A percentile compares a stretch with the other conserved stretches of the same genome.
Conservation (phyloP, 2,113 vertebrate genomes). For the Globicephala melas region DNA sequence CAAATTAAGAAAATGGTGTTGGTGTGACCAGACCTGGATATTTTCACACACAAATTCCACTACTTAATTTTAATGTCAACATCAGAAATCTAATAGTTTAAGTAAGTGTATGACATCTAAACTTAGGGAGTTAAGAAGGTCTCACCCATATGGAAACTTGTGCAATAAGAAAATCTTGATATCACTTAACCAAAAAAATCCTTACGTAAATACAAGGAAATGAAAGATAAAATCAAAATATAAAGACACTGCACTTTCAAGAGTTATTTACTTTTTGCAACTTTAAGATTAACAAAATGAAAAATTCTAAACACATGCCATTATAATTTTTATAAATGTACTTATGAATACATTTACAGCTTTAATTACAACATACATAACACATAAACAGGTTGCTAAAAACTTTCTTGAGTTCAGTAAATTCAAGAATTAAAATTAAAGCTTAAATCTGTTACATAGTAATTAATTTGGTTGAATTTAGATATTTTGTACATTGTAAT, state of each 20-base stretch:
- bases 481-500: constrained; percentile 41
- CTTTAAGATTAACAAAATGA: constrained; percentile 47
- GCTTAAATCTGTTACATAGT: constrained; percentile 52
- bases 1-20: background rate
- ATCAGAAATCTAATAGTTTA: background rate
- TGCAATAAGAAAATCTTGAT: background rate
- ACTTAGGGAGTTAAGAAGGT: background rate
- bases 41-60: background rate
- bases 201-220: background rate
- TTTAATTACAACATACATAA: constrained; percentile 70
- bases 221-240: background rate
- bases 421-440: constrained; percentile 73
- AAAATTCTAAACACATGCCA: constrained; percentile 40
- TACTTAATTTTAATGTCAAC: background rate
- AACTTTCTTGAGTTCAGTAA: constrained; percentile 64
- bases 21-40: background rate
- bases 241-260: background rate
- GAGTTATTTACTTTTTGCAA: constrained; percentile 8
- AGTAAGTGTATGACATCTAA: background rate
- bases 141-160: background rate
- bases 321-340: constrained; percentile 68
- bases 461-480: constrained; percentile 62
- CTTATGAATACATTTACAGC: constrained; percentile 69
- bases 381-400: constrained; percentile 65
- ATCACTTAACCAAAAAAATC: background rate